Evolutionary conservation across 2,888 invertebrate species (phyloP), one percentile per base, ranked within the genome.

Genomic region (Leptinotarsa haldemani): DNA sequence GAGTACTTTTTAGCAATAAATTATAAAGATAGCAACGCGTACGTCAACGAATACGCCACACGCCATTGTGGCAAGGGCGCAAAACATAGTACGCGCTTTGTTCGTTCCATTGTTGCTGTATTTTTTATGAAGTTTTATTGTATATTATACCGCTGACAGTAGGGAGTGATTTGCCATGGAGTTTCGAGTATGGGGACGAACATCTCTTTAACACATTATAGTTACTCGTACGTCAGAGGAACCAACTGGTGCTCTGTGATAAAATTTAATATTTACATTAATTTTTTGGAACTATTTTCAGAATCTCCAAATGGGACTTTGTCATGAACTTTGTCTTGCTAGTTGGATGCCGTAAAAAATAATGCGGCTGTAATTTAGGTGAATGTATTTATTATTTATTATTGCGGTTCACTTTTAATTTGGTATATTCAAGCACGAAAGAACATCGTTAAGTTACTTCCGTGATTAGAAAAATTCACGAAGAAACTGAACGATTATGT

Each of bases 81-180:
- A 73, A 71, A 76, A 73, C 73, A 75, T 70, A 70, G 70, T 73
- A 67, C 73, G 64, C 52, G 72, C 74, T 77, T 80, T 80, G 81
- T 77, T 69, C 52, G 71, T 72, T 61, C 79, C 72, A 82, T 82
- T 82, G 82, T 83, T 80, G 75, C 75, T 12, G 9, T 76, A 73
- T 79, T 82, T 83, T 83, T 83, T 82, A 78, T 80, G 74, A 76
- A 77, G 75, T 79, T 81, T 80, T 81, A 82, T 82, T 82, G 79
- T 82, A 80, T 71, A 82, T 83, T 82, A 80, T 82, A 77, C 77
- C 79, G 80, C 76, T 82, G 83, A 83, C 82, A 82, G 80, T 79
- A 78, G 82, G 83, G 83, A 82, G 83, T 82, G 83, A 83, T 79
- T 74, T 73, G 78, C 76, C 77, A 79, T 81, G 80, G 78, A 80